Evolutionary conservation across 2,888 invertebrate species (phyloP), one percentile per base, ranked within the genome.

Genomic region (Cyclophora punctaria): DNA sequence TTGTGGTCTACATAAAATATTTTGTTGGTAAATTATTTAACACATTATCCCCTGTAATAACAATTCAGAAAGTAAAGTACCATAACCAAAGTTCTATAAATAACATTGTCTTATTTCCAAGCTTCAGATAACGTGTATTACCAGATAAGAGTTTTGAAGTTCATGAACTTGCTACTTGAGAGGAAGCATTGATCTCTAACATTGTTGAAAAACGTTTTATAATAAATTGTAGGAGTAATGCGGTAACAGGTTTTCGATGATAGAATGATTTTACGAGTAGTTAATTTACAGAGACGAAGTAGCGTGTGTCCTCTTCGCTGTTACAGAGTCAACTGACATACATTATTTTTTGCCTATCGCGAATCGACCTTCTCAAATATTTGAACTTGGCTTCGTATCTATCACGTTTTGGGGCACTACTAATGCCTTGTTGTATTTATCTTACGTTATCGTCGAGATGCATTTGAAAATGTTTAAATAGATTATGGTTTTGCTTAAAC

Each of bases 351-450:
- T 56, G 58, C 63, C 56, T 67, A 71, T 74, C 71, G 67, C 67
- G 59, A 60, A 69, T 65, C 73, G 76, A 79, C 78, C 80, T 80
- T 76, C 74, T 68, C 66, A 67, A 75, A 75, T 79, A 75, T 78
- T 78, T 82, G 75, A 75, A 76, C 76, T 79, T 76, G 71, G 59
- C 64, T 71, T 56, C 52, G 44, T 44, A 44, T 52, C 66, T 71
- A 70, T 73, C 72, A 62, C 60, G 63, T 55, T 57, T 58, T 53
- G 56, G 52, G 54, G 47, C 52, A 62, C 64, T 67, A 61, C 62
- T 61, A 64, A 64, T 60, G 56, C 66, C 57, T 60, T 60, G 57
- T 48, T 50, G 62, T 69, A 20, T 73, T 44, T 50, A 45, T 34
- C 40, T 48, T 44, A 40, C 7, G 41, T 44, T 46, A 47, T 7